phyloP scores from a whole-genome alignment of 1,140 invertebrate species.

The Epicauta chinensis region DNA sequence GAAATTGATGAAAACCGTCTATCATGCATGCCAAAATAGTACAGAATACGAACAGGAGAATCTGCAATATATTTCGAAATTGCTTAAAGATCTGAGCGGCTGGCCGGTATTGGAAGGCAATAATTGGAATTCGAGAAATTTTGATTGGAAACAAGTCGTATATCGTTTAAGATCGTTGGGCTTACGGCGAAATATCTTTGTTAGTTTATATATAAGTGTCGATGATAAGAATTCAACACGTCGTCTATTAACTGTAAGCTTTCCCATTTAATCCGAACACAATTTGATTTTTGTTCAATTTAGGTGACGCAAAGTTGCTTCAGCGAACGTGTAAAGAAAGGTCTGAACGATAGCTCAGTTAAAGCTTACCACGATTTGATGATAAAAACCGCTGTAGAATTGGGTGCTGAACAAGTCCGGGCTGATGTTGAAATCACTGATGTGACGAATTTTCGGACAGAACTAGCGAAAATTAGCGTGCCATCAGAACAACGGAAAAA shows the following conservation, averaged over 20 bases:
- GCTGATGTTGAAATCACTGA: constrained; percentile 50
- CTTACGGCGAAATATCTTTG: constrained; percentile 77
- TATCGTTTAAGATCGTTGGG: constrained; percentile 67
- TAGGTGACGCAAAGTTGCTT: constrained; percentile 58
- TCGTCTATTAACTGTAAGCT: constrained; percentile 8
- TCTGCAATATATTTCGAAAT: constrained; percentile 39
- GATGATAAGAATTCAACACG: constrained; percentile 76
- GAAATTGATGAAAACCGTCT: constrained; percentile 20
- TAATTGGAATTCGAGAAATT: constrained; percentile 52
- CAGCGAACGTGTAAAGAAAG: constrained; percentile 52
- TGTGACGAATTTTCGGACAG: constrained; percentile 55
- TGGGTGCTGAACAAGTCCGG: constrained; percentile 47
- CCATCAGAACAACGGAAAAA: constrained; percentile 43
- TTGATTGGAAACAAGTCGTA: constrained; percentile 68
- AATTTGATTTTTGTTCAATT: constrained; percentile 14
- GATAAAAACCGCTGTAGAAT: constrained; percentile 48
- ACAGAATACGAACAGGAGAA: constrained; percentile 38
- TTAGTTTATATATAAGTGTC: constrained; percentile 76
- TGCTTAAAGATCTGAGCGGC: constrained; percentile 49
- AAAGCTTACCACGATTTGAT: constrained; percentile 41
- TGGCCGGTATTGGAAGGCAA: constrained; percentile 52
- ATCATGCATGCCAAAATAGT: constrained; percentile 16
- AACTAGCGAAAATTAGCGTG: constrained; percentile 49
- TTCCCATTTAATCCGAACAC: background rate
- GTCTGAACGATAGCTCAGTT: constrained; percentile 36